Base-by-base conservation (phyloP, 2,888 invertebrate genomes). In the Lomographa bimaculata region DNA sequence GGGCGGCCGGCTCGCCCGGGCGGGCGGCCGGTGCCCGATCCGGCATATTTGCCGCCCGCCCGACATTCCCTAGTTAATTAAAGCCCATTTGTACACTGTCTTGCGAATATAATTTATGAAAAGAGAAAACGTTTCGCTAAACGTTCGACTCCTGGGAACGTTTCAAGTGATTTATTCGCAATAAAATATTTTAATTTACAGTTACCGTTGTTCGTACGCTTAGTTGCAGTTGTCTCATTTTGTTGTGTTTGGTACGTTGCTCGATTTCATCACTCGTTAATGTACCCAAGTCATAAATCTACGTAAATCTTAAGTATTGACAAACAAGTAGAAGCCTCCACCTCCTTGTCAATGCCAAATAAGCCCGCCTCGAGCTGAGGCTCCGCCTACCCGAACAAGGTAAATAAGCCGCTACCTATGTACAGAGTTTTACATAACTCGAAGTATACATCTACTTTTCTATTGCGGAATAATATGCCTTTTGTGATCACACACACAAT, bases 301-400 rank as follows among this genome's bases (percentile, higher is more conserved):
- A 44, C 32, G 41, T 42, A 55, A 57, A 26, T 24, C 46, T 43
- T 21, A 37, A 57, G 57, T 71, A 75, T 79, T 77, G 77, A 81
- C 81, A 83, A 80, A 79, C 71, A 77, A 74, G 70, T 60, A 59
- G 57, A 61, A 68, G 67, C 67, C 69, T 72, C 71, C 83, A 76
- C 84, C 86, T 86, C 82, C 83, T 82, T 82, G 81, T 84, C 82
- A 79, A 84, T 80, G 77, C 72, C 73, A 82, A 83, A 83, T 79
- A 85, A 84, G 79, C 84, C 87, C 87, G 87, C 87, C 87, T 87
- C 79, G 67, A 77, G 72, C 70, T 66, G 69, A 75, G 67, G 85
- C 87, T 76, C 81, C 87, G 85, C 86, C 87, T 85, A 79, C 85
- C 61, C 64, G 65, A 65, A 65, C 65, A 72, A 76, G 73, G 80